A percentile compares a stretch with the other conserved stretches of the same genome.
These are phyloP conservation scores for Pollenia labialis DNA, from an alignment of 2,888 invertebrate species.

Conservation along the genomic window DNA sequence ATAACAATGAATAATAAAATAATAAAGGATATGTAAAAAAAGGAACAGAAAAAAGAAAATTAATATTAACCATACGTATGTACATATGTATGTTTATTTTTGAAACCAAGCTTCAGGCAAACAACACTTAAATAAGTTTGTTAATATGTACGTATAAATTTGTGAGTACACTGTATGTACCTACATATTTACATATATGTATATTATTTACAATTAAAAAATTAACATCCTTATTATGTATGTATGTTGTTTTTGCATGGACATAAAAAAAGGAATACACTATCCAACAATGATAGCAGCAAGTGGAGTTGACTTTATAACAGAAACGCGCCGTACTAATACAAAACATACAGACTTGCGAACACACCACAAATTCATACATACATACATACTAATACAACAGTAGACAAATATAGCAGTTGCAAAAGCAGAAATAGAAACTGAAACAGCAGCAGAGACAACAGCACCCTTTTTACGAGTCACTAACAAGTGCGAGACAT, in stretches of 20 bases:
- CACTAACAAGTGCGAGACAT: constrained; percentile 72
- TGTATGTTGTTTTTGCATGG: constrained; percentile 39
- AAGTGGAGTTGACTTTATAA: constrained; percentile 67
- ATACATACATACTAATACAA: constrained; percentile 1
- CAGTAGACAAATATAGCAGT: constrained; percentile 2
- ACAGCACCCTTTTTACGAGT: constrained; percentile 69
- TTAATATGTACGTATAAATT: constrained; percentile 1
- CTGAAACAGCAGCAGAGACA: constrained; percentile 46
- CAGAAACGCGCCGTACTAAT: constrained; percentile 64
- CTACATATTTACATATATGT: neutral
- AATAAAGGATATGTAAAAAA: too few species aligned
- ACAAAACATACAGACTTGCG: constrained; percentile 27
- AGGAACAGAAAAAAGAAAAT: too few species aligned
- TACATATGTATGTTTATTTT: neutral
- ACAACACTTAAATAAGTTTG: neutral
- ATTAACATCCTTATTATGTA: constrained; percentile 22
- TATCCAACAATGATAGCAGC: constrained; percentile 50
- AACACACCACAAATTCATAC: too few species aligned
- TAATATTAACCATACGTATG: too few species aligned
- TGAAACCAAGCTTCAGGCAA: neutral
- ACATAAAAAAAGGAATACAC: constrained; percentile 47
- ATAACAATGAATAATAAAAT: neutral
- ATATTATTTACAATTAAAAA: constrained; percentile 13
- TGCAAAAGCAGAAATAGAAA: constrained; percentile 35
- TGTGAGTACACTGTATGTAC: too few species aligned